phyloP scores from a whole-genome alignment of 2,888 invertebrate genomes.

The Cryptus viduatorius region DNA sequence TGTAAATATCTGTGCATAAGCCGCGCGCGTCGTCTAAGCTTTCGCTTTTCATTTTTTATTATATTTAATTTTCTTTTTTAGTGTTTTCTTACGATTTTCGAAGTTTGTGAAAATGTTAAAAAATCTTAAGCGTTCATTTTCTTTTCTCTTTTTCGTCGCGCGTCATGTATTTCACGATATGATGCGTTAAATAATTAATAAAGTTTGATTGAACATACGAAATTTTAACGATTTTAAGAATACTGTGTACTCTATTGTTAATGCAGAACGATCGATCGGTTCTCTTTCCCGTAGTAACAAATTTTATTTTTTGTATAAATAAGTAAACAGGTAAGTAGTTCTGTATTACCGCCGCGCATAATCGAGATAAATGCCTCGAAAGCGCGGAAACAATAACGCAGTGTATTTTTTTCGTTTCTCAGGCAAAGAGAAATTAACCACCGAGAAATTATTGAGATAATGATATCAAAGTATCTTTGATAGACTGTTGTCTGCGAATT shows the following conservation, averaged over 20 bases:
- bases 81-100: not conserved
- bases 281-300: not conserved
- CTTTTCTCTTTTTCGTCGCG: not conserved
- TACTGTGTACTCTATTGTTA: not conserved
- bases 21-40: not conserved
- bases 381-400: not conserved
- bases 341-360: not conserved
- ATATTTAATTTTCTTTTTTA: conserved; percentile 13
- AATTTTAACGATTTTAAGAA: not conserved
- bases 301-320: conserved; percentile 10
- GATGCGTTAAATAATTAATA: conserved; percentile 45
- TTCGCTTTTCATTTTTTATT: not conserved
- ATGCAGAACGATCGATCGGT: not conserved
- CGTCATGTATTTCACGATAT: conserved; percentile 30
- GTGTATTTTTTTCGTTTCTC: conserved; percentile 10
- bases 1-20: conserved; percentile 48
- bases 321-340: conserved; percentile 50
- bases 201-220: conserved; percentile 41
- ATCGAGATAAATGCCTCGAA: not conserved
- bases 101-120: conserved; percentile 41
- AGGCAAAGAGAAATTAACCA: not conserved
- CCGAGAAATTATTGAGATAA: conserved; percentile 15
- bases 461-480: not conserved
- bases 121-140: conserved; percentile 7
- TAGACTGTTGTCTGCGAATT: not conserved